Percentiles rank a stretch among this genome's conserved stretches.
These are phyloP conservation scores for Luscinia luscinia DNA, from an alignment of 2,797 vertebrate species.

Conservation along the genomic window DNA sequence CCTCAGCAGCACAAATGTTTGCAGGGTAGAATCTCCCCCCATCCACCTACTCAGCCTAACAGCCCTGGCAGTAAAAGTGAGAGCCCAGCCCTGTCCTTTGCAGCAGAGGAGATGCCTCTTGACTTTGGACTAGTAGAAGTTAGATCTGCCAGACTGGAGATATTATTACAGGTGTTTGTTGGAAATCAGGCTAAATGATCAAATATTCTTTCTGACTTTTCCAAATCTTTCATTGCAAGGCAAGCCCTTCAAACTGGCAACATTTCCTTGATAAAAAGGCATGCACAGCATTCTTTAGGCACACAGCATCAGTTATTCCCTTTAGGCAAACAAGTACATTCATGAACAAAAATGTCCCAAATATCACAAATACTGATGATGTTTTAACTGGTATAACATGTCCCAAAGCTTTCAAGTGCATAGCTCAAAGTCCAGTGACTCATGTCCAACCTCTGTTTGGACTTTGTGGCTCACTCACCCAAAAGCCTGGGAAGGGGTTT, in stretches of 20 bases:
- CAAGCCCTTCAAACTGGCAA: not conserved
- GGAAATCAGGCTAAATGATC: not conserved
- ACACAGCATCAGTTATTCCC: slow-evolving; percentile 11
- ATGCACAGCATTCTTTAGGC: slow-evolving; percentile 31
- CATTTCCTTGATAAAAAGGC: not conserved
- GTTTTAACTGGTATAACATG: slow-evolving; percentile 28
- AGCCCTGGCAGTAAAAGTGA: not conserved
- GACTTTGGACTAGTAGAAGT: not conserved
- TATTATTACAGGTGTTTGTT: not conserved
- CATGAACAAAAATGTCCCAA: slow-evolving; percentile 59
- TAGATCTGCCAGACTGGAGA: not conserved
- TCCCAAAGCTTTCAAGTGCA: not conserved
- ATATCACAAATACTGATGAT: slow-evolving; percentile 9
- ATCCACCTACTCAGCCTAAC: not conserved
- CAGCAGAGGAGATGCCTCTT: not conserved
- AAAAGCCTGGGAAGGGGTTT: not conserved
- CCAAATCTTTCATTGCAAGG: not conserved
- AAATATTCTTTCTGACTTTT: not conserved
- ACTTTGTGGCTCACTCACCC: not conserved
- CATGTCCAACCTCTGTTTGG: slow-evolving; percentile 19
- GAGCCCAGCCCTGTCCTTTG: not conserved
- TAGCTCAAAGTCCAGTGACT: slow-evolving; percentile 47
- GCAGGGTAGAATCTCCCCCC: not conserved
- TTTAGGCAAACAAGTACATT: slow-evolving; percentile 61
- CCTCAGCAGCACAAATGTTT: not conserved